These are phyloP conservation scores for Phoxinus dragarum DNA, from an alignment of 2,797 vertebrate genomes.

Conservation along the genomic window DNA sequence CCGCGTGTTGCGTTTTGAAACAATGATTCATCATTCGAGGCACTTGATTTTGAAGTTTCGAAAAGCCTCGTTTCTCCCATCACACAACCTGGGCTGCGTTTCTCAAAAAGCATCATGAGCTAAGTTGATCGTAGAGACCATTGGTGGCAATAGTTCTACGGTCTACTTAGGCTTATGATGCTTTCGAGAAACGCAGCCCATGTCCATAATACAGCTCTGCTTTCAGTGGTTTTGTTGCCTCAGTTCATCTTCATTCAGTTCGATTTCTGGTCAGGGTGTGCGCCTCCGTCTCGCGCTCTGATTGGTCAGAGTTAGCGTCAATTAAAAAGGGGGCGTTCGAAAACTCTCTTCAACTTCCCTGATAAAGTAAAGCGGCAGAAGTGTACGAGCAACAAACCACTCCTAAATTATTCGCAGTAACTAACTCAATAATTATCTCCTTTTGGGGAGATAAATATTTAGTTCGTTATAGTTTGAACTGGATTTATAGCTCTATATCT, in stretches of 20 bases:
- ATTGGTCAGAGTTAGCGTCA: constrained; percentile 53
- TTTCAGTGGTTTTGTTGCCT: not conserved
- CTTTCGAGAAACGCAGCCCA: not conserved
- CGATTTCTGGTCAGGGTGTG: not conserved
- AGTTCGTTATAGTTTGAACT: constrained; percentile 19
- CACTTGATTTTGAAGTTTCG: not conserved
- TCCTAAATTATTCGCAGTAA: not conserved
- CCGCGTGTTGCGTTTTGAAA: not conserved
- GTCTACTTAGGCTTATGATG: not conserved
- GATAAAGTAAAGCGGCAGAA: constrained; percentile 38
- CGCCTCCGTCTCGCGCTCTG: not conserved
- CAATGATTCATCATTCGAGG: not conserved
- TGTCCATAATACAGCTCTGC: not conserved
- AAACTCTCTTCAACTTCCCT: constrained; percentile 55
- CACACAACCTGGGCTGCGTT: not conserved
- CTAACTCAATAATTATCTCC: not conserved
- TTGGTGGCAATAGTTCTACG: not conserved
- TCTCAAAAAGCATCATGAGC: not conserved
- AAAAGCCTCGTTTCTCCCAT: not conserved
- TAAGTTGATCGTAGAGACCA: not conserved
- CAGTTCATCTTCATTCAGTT: not conserved
- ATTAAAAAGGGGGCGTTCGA: constrained; percentile 26
- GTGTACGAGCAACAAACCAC: not conserved
- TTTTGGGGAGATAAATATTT: not conserved
- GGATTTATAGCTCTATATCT: not conserved